These are phyloP conservation scores for Matsumyia berberina DNA, from an alignment of 2,888 invertebrate species.

Conservation along the genomic window DNA sequence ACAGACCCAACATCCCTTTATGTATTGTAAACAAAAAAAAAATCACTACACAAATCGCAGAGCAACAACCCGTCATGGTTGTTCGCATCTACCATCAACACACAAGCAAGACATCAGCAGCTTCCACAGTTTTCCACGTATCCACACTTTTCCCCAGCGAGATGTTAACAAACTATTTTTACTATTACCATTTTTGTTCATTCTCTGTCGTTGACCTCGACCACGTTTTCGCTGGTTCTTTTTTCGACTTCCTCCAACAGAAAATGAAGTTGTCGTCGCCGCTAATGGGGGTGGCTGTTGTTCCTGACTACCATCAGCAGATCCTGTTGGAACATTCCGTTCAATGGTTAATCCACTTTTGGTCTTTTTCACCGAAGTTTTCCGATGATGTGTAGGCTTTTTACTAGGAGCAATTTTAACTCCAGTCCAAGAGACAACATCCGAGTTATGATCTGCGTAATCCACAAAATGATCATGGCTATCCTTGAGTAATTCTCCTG, in stretches of 20 bases:
- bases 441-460: conserved; percentile 56
- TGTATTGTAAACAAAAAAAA: neutral
- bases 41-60: too few relatives aligned
- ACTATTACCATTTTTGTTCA: conserved; percentile 78
- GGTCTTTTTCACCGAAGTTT: conserved; percentile 65
- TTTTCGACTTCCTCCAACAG: conserved; percentile 30
- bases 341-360: conserved; percentile 75
- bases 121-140: conserved; percentile 11
- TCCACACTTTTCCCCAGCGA: conserved; percentile 40
- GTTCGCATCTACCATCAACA: neutral
- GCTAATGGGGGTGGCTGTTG: conserved; percentile 57
- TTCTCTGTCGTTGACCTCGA: conserved; percentile 77
- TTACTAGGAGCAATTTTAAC: conserved; percentile 25
- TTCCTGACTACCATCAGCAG: conserved; percentile 48
- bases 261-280: conserved; percentile 45
- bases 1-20: too few relatives aligned
- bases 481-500: conserved; percentile 45
- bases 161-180: conserved; percentile 20
- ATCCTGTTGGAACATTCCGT: conserved; percentile 58
- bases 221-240: conserved; percentile 69
- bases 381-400: conserved; percentile 45
- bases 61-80: too few relatives aligned
- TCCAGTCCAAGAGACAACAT: conserved; percentile 63
- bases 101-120: neutral
- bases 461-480: conserved; percentile 59